These are phyloP conservation scores for Lingula anatina DNA, from an alignment of 2,888 invertebrate species.

Conservation along the genomic window DNA sequence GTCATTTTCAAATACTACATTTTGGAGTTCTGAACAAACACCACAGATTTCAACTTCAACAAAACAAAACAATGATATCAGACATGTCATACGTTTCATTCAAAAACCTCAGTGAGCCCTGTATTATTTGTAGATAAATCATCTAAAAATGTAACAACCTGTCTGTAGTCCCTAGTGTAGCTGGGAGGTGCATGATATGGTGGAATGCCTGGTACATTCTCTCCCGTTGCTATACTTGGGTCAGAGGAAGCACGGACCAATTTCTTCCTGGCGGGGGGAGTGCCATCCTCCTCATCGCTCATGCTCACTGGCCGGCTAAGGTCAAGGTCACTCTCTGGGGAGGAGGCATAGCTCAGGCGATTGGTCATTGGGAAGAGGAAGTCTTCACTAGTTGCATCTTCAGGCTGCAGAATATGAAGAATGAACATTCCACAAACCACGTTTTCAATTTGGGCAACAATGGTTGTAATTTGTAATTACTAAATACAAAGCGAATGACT, in stretches of 20 bases:
- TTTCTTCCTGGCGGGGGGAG: constrained; percentile 27
- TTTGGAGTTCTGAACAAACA: too few species aligned
- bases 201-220: constrained; percentile 59
- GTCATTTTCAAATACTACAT: too few species aligned
- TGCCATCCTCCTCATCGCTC: constrained; percentile 27
- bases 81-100: too few species aligned
- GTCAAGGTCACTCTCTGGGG: constrained; percentile 92
- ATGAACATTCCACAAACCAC: too few species aligned
- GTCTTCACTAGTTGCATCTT: constrained; percentile 94
- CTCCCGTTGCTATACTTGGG: constrained; percentile 90
- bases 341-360: constrained; percentile 84
- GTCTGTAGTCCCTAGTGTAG: constrained; percentile 60
- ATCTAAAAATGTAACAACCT: too few species aligned
- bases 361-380: constrained; percentile 98
- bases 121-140: too few species aligned
- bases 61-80: too few species aligned
- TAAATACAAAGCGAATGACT: not conserved
- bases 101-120: too few species aligned
- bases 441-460: too few species aligned
- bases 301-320: constrained; percentile 25
- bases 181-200: constrained; percentile 67
- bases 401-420: constrained; percentile 66
- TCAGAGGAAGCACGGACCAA: constrained; percentile 81
- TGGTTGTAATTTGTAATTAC: not conserved
- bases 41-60: too few species aligned